Percentiles rank a stretch among this genome's conserved stretches.
Conservation (phyloP, 2,888 invertebrate species). For the Mythimna loreyi region DNA sequence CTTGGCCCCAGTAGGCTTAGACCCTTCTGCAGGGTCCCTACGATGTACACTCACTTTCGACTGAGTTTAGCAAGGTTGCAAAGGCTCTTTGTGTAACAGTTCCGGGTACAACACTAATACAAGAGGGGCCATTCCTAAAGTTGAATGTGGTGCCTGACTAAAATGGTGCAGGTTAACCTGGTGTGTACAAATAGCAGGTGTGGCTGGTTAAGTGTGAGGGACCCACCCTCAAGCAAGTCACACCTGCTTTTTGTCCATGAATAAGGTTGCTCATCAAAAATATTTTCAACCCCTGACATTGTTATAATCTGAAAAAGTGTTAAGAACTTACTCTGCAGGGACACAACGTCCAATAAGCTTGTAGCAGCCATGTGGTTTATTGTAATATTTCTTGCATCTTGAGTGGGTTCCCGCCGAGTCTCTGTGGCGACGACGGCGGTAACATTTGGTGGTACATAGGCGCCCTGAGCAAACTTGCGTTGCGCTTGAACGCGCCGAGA, state of each 20-base stretch:
- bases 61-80: no score
- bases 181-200: no score
- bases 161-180: no score
- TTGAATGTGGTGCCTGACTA: background rate
- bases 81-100: no score
- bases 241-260: background rate
- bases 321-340: slow-evolving; percentile 66
- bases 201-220: no score
- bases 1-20: no score
- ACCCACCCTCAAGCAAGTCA: no score
- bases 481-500: slow-evolving; percentile 70
- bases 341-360: slow-evolving; percentile 65
- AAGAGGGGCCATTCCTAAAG: no score
- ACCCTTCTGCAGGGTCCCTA: no score
- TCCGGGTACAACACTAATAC: no score
- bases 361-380: slow-evolving; percentile 45
- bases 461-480: slow-evolving; percentile 78
- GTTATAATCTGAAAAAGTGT: background rate
- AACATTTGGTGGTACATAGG: slow-evolving; percentile 62
- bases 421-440: background rate
- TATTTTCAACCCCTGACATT: background rate
- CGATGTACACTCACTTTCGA: no score
- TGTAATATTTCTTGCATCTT: slow-evolving; percentile 26
- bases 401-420: slow-evolving; percentile 22
- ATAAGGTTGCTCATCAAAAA: background rate